These are phyloP conservation scores for Gymnothorax javanicus DNA, from an alignment of 2,797 vertebrate species.

Conservation along the genomic window DNA sequence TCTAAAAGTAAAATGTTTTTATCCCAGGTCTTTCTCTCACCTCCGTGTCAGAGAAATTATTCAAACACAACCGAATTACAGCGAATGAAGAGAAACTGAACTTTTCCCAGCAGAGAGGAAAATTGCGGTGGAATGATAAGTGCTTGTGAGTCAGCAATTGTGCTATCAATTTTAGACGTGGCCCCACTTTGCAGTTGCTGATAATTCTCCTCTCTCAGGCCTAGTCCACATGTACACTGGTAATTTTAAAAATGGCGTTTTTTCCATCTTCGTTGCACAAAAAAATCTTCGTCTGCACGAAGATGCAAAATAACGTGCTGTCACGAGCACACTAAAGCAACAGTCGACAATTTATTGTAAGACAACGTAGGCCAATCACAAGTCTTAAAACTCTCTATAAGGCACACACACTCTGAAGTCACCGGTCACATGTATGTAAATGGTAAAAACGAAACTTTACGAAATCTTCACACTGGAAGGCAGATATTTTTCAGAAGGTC, in stretches of 20 bases:
- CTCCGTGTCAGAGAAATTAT: slow-evolving; percentile 2
- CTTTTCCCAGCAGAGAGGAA: slow-evolving; percentile 5
- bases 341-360: no score
- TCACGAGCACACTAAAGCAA: background rate
- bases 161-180: background rate
- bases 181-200: background rate
- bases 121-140: background rate
- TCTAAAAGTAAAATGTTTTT: background rate
- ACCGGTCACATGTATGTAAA: no score
- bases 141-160: background rate
- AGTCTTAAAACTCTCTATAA: no score
- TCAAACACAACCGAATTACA: slow-evolving; percentile 20
- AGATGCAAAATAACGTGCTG: background rate
- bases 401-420: no score
- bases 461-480: no score
- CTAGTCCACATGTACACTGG: background rate
- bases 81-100: background rate
- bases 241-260: no score
- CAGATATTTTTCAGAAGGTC: no score
- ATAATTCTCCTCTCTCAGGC: background rate
- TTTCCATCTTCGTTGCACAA: no score
- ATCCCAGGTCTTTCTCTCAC: slow-evolving; percentile 1
- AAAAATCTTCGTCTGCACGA: no score
- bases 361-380: no score
- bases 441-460: no score